These are phyloP conservation scores for Onychomys leucogaster DNA, from an alignment of 2,797 vertebrate species.

Conservation along the genomic window DNA sequence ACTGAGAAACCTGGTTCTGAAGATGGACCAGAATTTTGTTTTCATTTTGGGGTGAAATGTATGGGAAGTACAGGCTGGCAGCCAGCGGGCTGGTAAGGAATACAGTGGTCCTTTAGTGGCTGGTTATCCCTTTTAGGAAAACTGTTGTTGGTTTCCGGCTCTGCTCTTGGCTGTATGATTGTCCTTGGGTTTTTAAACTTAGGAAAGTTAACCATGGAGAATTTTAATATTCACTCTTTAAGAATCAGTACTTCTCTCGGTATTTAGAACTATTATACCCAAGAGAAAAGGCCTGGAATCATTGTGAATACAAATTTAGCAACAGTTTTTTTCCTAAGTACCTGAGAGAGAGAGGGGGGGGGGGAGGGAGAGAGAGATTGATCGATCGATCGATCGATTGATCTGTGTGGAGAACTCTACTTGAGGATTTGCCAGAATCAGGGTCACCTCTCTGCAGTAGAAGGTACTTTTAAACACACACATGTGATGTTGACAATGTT, in stretches of 20 bases:
- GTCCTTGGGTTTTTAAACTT: slow-evolving; percentile 9
- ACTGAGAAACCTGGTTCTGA: neutral
- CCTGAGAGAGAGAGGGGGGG: neutral
- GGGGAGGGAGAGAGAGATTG: too few species aligned
- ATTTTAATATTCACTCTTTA: neutral
- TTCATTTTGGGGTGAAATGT: neutral
- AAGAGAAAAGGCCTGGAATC: neutral
- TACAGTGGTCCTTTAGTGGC: neutral
- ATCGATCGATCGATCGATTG: too few species aligned
- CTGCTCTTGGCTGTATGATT: neutral
- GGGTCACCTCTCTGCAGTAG: neutral
- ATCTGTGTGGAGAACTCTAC: neutral
- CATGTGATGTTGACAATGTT: neutral
- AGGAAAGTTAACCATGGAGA: neutral
- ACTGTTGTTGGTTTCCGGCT: neutral
- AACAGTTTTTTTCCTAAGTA: neutral
- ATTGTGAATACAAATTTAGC: neutral
- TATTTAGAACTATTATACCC: neutral
- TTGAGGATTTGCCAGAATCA: neutral
- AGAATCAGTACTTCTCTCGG: neutral
- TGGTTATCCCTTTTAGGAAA: neutral
- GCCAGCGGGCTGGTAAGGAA: neutral
- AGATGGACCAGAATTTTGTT: slow-evolving; percentile 6
- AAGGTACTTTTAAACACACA: neutral
- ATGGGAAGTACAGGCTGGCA: neutral